Percentiles rank a stretch among this genome's conserved stretches.
phyloP scores from a whole-genome alignment of 2,113 vertebrate genomes.

The Syngnathus floridae region DNA sequence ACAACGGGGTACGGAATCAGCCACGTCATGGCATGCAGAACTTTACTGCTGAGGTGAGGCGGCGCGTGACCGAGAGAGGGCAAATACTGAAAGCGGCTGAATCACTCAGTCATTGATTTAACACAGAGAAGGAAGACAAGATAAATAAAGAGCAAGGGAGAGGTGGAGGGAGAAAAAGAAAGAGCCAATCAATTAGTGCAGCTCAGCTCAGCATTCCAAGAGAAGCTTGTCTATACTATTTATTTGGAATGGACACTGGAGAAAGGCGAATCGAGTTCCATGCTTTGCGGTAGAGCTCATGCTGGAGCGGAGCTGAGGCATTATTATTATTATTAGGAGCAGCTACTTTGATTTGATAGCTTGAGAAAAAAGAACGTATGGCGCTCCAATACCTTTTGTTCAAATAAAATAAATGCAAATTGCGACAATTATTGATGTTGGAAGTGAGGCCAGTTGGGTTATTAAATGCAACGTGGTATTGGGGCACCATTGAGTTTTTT shows the following conservation, averaged over 20 bases:
- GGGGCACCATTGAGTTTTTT: conserved; percentile 48
- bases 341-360: conserved; percentile 22
- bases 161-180: neutral
- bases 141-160: conserved; percentile 9
- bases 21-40: neutral
- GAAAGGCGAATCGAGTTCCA: conserved; percentile 15
- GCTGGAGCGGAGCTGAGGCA: conserved; percentile 38
- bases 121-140: conserved; percentile 20
- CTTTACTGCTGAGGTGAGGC: neutral
- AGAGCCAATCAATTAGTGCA: conserved; percentile 49
- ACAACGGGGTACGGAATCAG: conserved; percentile 19
- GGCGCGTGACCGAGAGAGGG: neutral
- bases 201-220: conserved; percentile 47
- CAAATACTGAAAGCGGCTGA: conserved; percentile 27
- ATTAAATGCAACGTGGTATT: conserved; percentile 29
- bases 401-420: conserved; percentile 3
- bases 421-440: neutral
- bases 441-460: neutral
- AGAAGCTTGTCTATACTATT: conserved; percentile 15
- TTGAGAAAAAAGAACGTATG: conserved; percentile 37
- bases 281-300: conserved; percentile 51
- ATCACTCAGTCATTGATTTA: conserved; percentile 18
- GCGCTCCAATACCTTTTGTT: conserved; percentile 51
- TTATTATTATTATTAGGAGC: conserved; percentile 40
- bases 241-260: conserved; percentile 9